Percentiles rank a stretch among this genome's conserved stretches.
Conservation (phyloP, 2,797 vertebrate genomes). For the Poecile montanus region DNA sequence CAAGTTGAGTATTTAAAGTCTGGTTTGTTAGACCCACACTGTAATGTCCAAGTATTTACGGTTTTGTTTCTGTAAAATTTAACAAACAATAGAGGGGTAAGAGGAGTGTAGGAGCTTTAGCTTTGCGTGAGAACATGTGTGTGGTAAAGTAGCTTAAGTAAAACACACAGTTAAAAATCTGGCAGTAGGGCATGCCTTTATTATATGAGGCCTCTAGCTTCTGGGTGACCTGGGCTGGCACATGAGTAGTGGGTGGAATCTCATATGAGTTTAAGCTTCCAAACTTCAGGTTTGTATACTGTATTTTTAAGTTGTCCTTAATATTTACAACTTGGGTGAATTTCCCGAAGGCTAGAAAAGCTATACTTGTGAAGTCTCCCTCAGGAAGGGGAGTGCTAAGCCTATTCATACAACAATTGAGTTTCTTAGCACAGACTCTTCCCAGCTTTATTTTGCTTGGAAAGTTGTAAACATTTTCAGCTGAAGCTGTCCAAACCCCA, state of each 20-base stretch:
- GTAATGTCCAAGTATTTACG: background rate
- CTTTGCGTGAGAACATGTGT: background rate
- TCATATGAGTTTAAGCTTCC: background rate
- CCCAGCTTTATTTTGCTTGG: conserved; percentile 20
- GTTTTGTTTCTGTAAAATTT: background rate
- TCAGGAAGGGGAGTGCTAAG: background rate
- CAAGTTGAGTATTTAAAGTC: background rate
- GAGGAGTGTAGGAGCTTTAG: background rate
- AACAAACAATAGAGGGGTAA: background rate
- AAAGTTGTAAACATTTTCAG: conserved; percentile 15
- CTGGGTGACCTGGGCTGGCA: background rate
- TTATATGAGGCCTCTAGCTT: background rate
- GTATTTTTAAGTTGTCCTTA: background rate
- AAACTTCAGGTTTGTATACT: background rate
- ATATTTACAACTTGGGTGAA: background rate
- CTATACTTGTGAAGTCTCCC: background rate
- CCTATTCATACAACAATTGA: background rate
- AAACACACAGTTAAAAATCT: background rate
- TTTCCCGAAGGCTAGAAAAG: background rate
- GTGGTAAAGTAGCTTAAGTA: background rate
- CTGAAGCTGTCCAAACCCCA: conserved; percentile 14
- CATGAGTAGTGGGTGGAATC: background rate
- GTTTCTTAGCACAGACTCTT: background rate
- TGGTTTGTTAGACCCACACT: background rate
- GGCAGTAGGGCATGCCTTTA: background rate